phyloP scores from a whole-genome alignment of 2,113 vertebrate species.

The Mormyrus lacerda region DNA sequence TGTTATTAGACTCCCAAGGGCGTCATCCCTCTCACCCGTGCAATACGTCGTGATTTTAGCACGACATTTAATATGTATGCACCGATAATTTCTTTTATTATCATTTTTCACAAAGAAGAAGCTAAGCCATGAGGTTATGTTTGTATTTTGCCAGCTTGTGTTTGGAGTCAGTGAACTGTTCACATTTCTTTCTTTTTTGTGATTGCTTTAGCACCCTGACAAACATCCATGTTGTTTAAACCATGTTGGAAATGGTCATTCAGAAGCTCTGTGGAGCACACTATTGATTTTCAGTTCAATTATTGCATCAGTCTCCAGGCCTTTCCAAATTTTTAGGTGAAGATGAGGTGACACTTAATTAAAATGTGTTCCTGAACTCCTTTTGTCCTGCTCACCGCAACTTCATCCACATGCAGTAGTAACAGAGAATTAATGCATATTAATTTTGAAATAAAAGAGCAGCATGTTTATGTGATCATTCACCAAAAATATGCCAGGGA shows the following conservation, averaged over 20 bases:
- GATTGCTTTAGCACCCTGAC: neutral
- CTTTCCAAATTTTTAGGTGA: slow-evolving; percentile 33
- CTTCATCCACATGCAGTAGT: neutral
- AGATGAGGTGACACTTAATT: slow-evolving; percentile 17
- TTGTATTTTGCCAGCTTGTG: slow-evolving; percentile 14
- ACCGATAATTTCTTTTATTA: slow-evolving; percentile 57
- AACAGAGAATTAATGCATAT: neutral
- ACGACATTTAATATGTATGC: slow-evolving; percentile 41
- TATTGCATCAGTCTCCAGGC: slow-evolving; percentile 19
- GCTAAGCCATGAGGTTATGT: slow-evolving; percentile 39
- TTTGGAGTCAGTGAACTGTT: neutral
- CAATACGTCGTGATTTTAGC: neutral
- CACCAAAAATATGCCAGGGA: neutral
- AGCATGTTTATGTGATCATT: neutral
- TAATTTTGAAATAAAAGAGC: neutral
- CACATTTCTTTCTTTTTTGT: neutral
- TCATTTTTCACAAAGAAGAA: slow-evolving; percentile 45
- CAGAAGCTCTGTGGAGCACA: neutral
- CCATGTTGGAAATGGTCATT: neutral
- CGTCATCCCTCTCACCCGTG: neutral
- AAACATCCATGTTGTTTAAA: neutral
- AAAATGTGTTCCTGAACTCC: neutral
- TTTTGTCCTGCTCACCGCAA: neutral
- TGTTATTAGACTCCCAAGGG: neutral
- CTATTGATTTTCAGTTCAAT: neutral